phyloP scores from a whole-genome alignment of 2,888 invertebrate genomes.

The Microchrysa polita region DNA sequence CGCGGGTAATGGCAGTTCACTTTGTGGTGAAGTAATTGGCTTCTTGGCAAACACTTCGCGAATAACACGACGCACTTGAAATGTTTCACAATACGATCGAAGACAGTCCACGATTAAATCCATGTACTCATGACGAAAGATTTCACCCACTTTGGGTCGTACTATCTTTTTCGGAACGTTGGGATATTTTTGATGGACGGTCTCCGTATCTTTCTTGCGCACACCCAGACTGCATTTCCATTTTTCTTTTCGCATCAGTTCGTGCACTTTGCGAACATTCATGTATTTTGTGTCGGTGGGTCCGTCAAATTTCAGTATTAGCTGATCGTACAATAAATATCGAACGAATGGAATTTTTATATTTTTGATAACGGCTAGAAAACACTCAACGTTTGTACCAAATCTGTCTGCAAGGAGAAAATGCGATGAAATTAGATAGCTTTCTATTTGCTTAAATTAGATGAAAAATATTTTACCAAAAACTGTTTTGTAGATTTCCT shows the following conservation, averaged over 20 bases:
- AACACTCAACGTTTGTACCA: slow-evolving; percentile 53
- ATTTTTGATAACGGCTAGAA: slow-evolving; percentile 55
- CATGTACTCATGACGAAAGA: slow-evolving; percentile 58
- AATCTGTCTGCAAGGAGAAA: slow-evolving; percentile 14
- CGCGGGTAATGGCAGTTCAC: not conserved
- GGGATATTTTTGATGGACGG: slow-evolving; percentile 21
- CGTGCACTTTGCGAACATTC: slow-evolving; percentile 57
- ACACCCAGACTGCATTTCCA: slow-evolving; percentile 56
- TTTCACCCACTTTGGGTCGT: slow-evolving; percentile 23
- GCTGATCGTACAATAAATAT: slow-evolving; percentile 58
- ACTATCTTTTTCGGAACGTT: slow-evolving; percentile 50
- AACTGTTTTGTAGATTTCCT: slow-evolving; percentile 57
- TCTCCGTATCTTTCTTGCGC: not conserved
- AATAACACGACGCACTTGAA: slow-evolving; percentile 54
- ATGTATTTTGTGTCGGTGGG: slow-evolving; percentile 50
- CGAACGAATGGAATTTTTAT: slow-evolving; percentile 58
- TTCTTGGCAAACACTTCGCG: slow-evolving; percentile 2
- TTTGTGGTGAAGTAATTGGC: slow-evolving; percentile 48
- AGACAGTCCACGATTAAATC: slow-evolving; percentile 56
- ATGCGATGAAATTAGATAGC: not conserved
- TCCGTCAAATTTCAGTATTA: slow-evolving; percentile 53
- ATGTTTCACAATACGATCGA: slow-evolving; percentile 57
- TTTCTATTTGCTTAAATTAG: slow-evolving; percentile 1
- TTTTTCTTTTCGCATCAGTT: slow-evolving; percentile 56
- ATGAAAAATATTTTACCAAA: slow-evolving; percentile 52